Conservation (phyloP, 1,140 invertebrate genomes). For the Orchestia grillus region DNA sequence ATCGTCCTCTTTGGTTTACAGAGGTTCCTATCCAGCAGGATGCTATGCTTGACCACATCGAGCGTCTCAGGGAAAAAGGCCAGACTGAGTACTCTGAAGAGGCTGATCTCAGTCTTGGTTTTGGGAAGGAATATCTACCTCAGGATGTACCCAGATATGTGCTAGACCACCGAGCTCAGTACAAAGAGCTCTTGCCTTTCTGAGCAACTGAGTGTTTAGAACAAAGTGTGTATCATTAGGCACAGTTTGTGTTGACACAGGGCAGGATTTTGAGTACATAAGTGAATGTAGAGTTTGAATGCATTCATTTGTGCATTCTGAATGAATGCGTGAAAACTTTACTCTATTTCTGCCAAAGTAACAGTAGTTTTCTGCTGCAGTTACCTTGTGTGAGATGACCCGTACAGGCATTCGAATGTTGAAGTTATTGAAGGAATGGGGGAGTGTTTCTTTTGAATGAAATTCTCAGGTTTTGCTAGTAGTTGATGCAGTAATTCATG, state of each 20-base stretch:
- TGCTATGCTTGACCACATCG: not conserved
- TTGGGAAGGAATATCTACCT: not conserved
- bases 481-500: no score
- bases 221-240: not conserved
- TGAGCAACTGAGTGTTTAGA: not conserved
- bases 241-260: not conserved
- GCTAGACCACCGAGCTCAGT: slow-evolving; percentile 5
- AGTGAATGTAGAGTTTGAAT: no score
- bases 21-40: not conserved
- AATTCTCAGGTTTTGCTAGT: no score
- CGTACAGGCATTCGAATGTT: no score
- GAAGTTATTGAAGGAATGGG: no score
- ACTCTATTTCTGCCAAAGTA: not conserved
- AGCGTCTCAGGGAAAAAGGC: not conserved
- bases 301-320: no score
- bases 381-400: no score
- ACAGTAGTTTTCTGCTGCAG: not conserved
- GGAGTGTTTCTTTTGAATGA: no score
- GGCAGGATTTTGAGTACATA: no score
- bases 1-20: not conserved
- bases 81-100: not conserved
- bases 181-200: not conserved
- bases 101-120: not conserved
- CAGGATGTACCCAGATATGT: not conserved
- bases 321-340: not conserved